These are phyloP conservation scores for Lasius platythorax DNA, from an alignment of 2,888 invertebrate genomes.

Conservation along the genomic window DNA sequence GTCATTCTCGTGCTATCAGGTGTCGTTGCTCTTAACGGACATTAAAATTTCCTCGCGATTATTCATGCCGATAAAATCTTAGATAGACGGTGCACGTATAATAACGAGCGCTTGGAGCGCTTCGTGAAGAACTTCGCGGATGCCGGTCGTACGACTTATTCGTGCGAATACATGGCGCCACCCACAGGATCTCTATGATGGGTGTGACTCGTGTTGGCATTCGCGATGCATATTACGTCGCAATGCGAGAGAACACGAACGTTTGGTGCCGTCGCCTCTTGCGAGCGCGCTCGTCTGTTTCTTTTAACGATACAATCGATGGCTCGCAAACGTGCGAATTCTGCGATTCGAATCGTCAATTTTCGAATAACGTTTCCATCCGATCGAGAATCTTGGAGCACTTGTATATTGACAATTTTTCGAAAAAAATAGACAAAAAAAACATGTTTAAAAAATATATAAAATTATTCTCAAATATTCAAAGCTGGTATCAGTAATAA, in stretches of 20 bases:
- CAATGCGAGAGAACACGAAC: conserved; percentile 70
- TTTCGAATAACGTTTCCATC: not conserved
- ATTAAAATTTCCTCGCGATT: conserved; percentile 51
- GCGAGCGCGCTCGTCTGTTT: conserved; percentile 58
- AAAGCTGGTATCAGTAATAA: not conserved
- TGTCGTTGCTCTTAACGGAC: conserved; percentile 55
- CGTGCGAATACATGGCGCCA: conserved; percentile 74
- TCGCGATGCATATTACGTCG: conserved; percentile 79
- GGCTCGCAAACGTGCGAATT: conserved; percentile 67
- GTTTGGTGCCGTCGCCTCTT: conserved; percentile 61
- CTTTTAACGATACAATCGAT: conserved; percentile 62
- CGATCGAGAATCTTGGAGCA: not conserved
- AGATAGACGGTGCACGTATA: conserved; percentile 58
- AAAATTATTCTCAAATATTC: not conserved
- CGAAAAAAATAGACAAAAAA: not conserved
- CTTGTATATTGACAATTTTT: not conserved
- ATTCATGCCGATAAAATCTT: conserved; percentile 54
- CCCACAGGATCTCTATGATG: conserved; percentile 77
- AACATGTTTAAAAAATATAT: not conserved
- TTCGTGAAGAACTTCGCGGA: conserved; percentile 67
- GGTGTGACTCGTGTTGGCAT: conserved; percentile 81
- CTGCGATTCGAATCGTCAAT: not conserved
- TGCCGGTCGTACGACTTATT: conserved; percentile 68
- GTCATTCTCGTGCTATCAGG: conserved; percentile 34
- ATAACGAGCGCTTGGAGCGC: conserved; percentile 58